phyloP scores from a whole-genome alignment of 2,888 invertebrate genomes.

The Dichetophora obliterata region DNA sequence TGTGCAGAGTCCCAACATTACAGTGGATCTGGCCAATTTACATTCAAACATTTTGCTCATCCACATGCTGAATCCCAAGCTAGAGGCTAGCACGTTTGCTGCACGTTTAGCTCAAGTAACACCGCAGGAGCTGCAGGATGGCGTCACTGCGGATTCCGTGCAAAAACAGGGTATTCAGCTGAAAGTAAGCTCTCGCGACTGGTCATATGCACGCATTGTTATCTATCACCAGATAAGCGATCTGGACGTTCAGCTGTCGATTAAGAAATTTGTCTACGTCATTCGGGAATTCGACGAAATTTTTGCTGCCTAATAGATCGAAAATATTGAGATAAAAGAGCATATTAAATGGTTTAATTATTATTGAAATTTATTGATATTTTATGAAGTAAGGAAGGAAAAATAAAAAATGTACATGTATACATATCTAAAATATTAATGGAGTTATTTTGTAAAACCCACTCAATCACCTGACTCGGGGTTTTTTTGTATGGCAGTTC shows the following conservation, averaged over 20 bases:
- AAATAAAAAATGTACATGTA: too few species aligned
- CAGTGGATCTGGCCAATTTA: conserved; percentile 74
- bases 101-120: conserved; percentile 71
- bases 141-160: conserved; percentile 61
- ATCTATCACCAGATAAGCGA: conserved; percentile 80
- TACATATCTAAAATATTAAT: too few species aligned
- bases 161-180: conserved; percentile 71
- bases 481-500: too few species aligned
- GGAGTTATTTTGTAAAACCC: too few species aligned
- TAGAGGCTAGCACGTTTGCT: conserved; percentile 73
- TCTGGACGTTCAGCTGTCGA: conserved; percentile 76
- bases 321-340: not conserved
- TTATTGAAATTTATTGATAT: too few species aligned
- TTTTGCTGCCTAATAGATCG: conserved; percentile 44
- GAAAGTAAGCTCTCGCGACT: conserved; percentile 74
- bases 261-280: conserved; percentile 79
- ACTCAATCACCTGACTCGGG: too few species aligned
- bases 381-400: too few species aligned
- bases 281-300: conserved; percentile 74
- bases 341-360: too few species aligned
- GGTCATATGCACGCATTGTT: conserved; percentile 77
- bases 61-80: conserved; percentile 71
- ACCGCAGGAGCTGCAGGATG: conserved; percentile 71
- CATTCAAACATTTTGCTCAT: conserved; percentile 85
- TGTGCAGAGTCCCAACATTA: conserved; percentile 74